Conservation (phyloP, 2,888 invertebrate genomes). For the Clitarchus hookeri region DNA sequence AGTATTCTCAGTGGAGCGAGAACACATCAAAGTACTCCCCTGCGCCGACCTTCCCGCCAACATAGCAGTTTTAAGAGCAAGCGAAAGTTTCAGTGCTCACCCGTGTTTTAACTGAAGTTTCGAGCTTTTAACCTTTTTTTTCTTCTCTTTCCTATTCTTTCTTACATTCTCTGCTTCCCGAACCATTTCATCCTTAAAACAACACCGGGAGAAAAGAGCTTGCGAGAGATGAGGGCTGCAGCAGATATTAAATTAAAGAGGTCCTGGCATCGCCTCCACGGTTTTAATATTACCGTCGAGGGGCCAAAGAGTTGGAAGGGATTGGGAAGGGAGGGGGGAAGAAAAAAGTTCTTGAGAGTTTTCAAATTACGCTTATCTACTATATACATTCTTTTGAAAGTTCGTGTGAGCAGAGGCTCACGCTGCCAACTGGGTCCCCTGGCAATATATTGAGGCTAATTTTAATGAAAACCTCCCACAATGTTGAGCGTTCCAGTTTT, state of each 20-base stretch:
- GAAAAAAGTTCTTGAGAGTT: conserved; percentile 3
- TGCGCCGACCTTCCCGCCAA: background rate
- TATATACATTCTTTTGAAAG: conserved; percentile 14
- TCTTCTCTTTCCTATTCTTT: background rate
- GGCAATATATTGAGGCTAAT: conserved; percentile 9
- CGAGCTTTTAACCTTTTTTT: background rate
- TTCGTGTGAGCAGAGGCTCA: background rate
- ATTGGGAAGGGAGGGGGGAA: background rate
- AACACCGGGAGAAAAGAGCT: conserved; percentile 9
- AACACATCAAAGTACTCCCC: background rate
- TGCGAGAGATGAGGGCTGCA: background rate
- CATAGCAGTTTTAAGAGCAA: background rate
- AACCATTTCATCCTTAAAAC: conserved; percentile 14
- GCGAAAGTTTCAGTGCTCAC: background rate
- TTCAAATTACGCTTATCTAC: conserved; percentile 10
- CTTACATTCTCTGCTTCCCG: background rate
- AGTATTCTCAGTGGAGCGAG: too few relatives aligned
- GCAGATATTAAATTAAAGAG: conserved; percentile 14
- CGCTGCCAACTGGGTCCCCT: background rate
- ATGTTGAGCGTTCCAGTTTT: background rate
- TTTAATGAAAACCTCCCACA: conserved; percentile 2
- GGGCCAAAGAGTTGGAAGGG: background rate
- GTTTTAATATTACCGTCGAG: conserved; percentile 9
- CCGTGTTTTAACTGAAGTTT: background rate
- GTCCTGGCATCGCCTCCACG: background rate